These are phyloP conservation scores for Nephrotoma flavescens DNA, from an alignment of 2,888 invertebrate species.

Conservation along the genomic window DNA sequence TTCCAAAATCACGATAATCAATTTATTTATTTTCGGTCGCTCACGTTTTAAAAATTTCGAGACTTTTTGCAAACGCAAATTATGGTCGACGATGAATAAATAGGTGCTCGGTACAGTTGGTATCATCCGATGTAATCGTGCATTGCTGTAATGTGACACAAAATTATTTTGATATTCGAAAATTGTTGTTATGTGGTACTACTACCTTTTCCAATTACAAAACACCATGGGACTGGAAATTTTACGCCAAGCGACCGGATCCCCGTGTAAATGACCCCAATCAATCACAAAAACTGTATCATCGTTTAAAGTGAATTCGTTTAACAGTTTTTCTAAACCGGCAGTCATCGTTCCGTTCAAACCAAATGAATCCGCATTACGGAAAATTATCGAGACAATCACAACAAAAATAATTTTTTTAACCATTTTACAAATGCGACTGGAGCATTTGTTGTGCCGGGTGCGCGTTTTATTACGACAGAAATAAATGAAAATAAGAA, in stretches of 20 bases:
- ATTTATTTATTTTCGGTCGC: background rate
- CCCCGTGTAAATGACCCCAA: background rate
- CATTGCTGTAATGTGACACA: background rate
- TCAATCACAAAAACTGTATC: background rate
- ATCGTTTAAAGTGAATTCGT: background rate
- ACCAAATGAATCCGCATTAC: background rate
- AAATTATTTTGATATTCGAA: too few species aligned
- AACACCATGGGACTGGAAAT: background rate
- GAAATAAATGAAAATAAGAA: background rate
- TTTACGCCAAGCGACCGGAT: background rate
- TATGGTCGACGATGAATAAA: background rate
- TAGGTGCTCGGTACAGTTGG: background rate
- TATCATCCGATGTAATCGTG: background rate
- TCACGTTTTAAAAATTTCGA: background rate
- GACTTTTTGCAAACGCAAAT: background rate
- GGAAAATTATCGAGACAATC: background rate
- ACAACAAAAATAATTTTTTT: background rate
- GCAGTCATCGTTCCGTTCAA: background rate
- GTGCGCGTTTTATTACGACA: too few species aligned
- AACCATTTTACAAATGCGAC: background rate
- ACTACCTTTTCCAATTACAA: background rate
- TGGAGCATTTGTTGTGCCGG: background rate
- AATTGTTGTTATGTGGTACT: background rate
- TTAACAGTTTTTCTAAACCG: background rate
- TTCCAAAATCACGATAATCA: background rate